Conservation (phyloP, 1,140 invertebrate species). For the Harpegnathos saltator region DNA sequence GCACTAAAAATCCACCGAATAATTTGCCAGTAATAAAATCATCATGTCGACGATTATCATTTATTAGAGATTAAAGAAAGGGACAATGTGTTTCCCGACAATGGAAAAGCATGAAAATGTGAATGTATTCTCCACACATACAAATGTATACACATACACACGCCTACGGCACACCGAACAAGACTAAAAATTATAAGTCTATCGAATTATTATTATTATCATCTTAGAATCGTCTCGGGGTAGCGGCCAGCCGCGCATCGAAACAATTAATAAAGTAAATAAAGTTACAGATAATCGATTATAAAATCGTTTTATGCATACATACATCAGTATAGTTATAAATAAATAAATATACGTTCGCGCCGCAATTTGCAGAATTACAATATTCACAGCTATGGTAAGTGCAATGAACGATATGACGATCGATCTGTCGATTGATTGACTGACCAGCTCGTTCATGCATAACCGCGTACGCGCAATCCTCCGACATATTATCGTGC, state of each 20-base stretch:
- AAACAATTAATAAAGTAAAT: constrained; percentile 74
- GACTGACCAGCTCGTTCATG: too few relatives aligned
- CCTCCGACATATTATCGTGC: too few relatives aligned
- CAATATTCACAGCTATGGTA: too few relatives aligned
- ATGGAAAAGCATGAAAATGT: constrained; percentile 20
- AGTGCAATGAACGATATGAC: constrained; percentile 59
- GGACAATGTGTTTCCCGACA: too few relatives aligned
- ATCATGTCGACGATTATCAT: neutral
- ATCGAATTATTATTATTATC: constrained; percentile 60
- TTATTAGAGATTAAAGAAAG: too few relatives aligned
- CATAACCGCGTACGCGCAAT: too few relatives aligned
- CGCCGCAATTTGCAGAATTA: constrained; percentile 43
- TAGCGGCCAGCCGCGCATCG: constrained; percentile 55
- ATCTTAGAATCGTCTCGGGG: constrained; percentile 66
- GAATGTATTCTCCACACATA: constrained; percentile 57
- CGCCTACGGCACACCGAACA: neutral
- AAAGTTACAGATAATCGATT: constrained; percentile 77
- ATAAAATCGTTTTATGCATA: constrained; percentile 66
- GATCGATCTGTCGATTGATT: too few relatives aligned
- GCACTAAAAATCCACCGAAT: too few relatives aligned
- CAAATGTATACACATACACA: neutral
- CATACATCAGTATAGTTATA: constrained; percentile 76
- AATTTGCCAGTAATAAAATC: too few relatives aligned
- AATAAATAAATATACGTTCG: constrained; percentile 74
- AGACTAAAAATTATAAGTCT: constrained; percentile 52